Base-by-base conservation (phyloP, 2,888 invertebrate species). In the Agonopterix alstromeriana region DNA sequence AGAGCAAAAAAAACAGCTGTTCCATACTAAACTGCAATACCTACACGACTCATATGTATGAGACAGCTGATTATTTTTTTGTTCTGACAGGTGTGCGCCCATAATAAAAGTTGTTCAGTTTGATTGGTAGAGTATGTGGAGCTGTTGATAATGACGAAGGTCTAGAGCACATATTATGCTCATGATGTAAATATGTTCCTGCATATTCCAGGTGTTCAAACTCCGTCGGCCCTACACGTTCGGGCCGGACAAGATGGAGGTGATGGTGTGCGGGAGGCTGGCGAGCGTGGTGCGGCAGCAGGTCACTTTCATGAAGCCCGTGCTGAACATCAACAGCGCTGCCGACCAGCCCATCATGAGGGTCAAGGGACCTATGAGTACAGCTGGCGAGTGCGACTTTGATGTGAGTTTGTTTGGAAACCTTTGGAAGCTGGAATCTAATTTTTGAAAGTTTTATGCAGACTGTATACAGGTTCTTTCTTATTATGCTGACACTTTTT, bases 161-260 rank as follows among this genome's bases (percentile, higher is more conserved):
- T 14, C 14, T 14, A 2, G 14, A 14, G 14, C 14, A 14, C 14
- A 14, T 14, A 14, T 14, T 14, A 14, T 14, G 14, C 14, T 14
- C 2, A 14, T 14, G 14, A 14, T 14, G 14, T 14, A 14, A 14
- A 14, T 14, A 14, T 14, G 1, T 14, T 14, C 17, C 17, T 17
- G 4, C 17, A 17, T 3, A 17, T 17, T 17, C 38, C 65, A 77
- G 79, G 70, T 76, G 55, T 67, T 78, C 14, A 63, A 58, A 17
- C 63, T 77, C 36, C 70, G 73, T 0, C 65, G 77, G 0, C 77
- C 77, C 1, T 70, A 66, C 62, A 68, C 70, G 1, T 61, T 76
- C 49, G 75, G 76, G 0, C 52, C 58, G 0, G 70, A 76, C 58
- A 78, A 77, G 63, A 67, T 79, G 70, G 67, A 77, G 47, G 73